A percentile compares a stretch with the other conserved stretches of the same genome.
Conservation (phyloP, 2,113 vertebrate genomes). For the Ceratotherium simum region DNA sequence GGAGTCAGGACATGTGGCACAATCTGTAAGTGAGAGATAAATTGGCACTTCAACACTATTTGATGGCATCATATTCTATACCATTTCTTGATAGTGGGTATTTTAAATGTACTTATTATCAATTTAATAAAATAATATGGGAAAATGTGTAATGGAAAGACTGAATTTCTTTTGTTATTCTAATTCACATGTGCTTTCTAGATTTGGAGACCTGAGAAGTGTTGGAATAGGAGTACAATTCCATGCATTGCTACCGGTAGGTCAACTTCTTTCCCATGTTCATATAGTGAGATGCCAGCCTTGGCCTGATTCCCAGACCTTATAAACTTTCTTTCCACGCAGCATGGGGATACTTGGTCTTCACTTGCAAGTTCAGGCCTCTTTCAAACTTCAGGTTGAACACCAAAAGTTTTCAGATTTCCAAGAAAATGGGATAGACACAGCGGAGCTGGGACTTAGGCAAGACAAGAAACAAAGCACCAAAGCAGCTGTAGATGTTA, state of each 20-base stretch:
- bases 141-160: not conserved
- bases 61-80: not conserved
- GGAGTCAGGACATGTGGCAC: not conserved
- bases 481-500: not conserved
- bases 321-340: not conserved
- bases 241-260: not conserved
- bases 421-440: not conserved
- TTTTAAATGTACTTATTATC: slow-evolving; percentile 46
- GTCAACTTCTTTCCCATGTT: not conserved
- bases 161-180: slow-evolving; percentile 29
- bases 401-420: not conserved
- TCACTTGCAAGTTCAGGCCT: not conserved
- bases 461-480: not conserved
- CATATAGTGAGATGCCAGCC: not conserved
- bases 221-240: not conserved
- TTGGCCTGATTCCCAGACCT: not conserved
- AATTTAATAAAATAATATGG: slow-evolving; percentile 43
- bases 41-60: not conserved
- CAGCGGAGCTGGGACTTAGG: not conserved
- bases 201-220: not conserved
- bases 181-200: slow-evolving; percentile 30
- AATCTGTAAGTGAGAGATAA: not conserved
- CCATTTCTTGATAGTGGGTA: not conserved
- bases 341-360: not conserved
- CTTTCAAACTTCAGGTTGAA: not conserved